Conservation (phyloP, 2,888 invertebrate species). For the Phengaris arion region DNA sequence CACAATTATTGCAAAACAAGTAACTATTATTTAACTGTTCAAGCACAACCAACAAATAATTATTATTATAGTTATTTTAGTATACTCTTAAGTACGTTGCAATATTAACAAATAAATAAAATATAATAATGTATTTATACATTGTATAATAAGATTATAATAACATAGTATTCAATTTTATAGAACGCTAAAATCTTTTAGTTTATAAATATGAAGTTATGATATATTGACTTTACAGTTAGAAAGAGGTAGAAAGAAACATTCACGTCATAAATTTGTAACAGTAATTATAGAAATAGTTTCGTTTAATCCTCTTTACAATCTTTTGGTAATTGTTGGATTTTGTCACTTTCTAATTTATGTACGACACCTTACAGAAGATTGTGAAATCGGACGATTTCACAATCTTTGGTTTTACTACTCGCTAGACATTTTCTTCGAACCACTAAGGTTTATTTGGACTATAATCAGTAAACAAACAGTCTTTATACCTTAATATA, state of each 20-base stretch:
- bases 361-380: not conserved
- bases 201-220: not conserved
- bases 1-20: not conserved
- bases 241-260: not conserved
- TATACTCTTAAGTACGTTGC: not conserved
- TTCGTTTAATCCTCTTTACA: no score
- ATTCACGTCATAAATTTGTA: not conserved
- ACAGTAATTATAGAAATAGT: not conserved
- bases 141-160: not conserved
- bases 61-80: not conserved
- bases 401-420: no score
- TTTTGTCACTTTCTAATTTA: not conserved
- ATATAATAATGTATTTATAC: not conserved
- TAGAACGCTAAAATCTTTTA: not conserved
- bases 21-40: not conserved
- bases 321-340: no score
- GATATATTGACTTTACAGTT: not conserved
- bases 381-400: not conserved
- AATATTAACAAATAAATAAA: conserved; percentile 1
- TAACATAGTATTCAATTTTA: not conserved
- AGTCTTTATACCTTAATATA: not conserved
- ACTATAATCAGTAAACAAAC: not conserved
- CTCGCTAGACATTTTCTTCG: not conserved
- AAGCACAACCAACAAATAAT: not conserved
- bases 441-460: not conserved